Evolutionary conservation across 2,888 invertebrate genomes (phyloP).

Genomic region (Harmothoe impar): DNA sequence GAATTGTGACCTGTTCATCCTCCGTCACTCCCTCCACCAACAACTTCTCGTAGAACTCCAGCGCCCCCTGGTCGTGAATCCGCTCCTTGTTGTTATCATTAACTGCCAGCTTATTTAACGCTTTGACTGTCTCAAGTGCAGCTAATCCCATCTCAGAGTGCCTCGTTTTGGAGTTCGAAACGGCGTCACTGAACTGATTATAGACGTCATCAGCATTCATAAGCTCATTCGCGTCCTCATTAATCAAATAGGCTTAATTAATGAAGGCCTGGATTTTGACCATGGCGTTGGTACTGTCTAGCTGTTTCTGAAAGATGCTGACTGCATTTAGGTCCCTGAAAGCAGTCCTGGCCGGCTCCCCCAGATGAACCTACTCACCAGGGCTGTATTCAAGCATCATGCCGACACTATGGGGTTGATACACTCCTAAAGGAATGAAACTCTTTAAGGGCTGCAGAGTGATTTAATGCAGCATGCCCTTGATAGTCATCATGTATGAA

Average conservation of each 20-base stretch:
- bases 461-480: too few species aligned
- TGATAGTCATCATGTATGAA: too few species aligned
- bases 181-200: slow-evolving; percentile 70
- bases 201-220: slow-evolving; percentile 73
- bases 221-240: slow-evolving; percentile 76
- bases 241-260: slow-evolving; percentile 76
- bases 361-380: slow-evolving; percentile 71
- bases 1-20: slow-evolving; percentile 73
- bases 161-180: slow-evolving; percentile 72
- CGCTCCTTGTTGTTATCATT: slow-evolving; percentile 78
- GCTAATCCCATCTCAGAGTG: slow-evolving; percentile 76
- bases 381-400: too few species aligned
- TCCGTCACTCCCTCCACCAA: slow-evolving; percentile 69
- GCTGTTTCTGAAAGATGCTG: slow-evolving; percentile 68
- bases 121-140: slow-evolving; percentile 73
- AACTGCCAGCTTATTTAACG: slow-evolving; percentile 75
- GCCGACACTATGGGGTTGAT: too few species aligned
- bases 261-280: slow-evolving; percentile 75
- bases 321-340: slow-evolving; percentile 72
- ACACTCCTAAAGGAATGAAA: too few species aligned
- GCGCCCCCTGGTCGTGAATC: slow-evolving; percentile 72
- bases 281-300: slow-evolving; percentile 70
- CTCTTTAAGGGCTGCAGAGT: too few species aligned
- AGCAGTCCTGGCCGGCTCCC: slow-evolving; percentile 70
- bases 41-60: slow-evolving; percentile 72